phyloP scores from a whole-genome alignment of 2,113 vertebrate genomes.

The Colius striatus region DNA sequence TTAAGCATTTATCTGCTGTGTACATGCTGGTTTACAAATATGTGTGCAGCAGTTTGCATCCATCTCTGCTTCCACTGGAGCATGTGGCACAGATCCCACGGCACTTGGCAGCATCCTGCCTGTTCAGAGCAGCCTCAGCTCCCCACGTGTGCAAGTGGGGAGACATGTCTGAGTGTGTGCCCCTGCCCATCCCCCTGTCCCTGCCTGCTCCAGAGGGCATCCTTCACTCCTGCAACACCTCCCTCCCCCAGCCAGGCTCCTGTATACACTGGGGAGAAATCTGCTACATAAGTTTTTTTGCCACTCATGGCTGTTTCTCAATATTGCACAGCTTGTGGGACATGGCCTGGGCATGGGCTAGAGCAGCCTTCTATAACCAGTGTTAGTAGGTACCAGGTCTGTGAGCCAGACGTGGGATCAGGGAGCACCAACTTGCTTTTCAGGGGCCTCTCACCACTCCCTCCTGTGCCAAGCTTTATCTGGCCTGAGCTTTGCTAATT shows the following conservation, averaged over 20 bases:
- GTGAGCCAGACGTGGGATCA: not conserved
- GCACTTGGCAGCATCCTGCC: rapidly evolving
- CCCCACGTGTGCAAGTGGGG: rapidly evolving
- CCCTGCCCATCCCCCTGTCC: not conserved
- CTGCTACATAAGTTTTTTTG: not conserved
- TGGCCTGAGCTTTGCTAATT: not conserved
- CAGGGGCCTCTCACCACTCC: not conserved
- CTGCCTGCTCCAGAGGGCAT: not conserved
- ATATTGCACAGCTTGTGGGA: not conserved
- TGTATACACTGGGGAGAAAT: rapidly evolving
- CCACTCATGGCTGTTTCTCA: not conserved
- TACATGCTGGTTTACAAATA: not conserved
- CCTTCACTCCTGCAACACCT: not conserved
- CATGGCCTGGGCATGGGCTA: not conserved
- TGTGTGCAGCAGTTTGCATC: not conserved
- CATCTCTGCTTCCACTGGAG: not conserved
- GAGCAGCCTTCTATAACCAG: not conserved
- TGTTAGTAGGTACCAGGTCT: not conserved
- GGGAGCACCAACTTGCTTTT: not conserved
- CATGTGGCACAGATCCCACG: rapidly evolving
- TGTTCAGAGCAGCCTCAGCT: not conserved
- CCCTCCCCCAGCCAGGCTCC: not conserved
- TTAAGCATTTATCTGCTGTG: not conserved
- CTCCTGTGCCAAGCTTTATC: not conserved
- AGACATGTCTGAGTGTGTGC: rapidly evolving